Percentiles rank a stretch among this genome's conserved stretches.
Conservation (phyloP, 92 coral and sea anemone genomes). For the Zoanthus sociatus region DNA sequence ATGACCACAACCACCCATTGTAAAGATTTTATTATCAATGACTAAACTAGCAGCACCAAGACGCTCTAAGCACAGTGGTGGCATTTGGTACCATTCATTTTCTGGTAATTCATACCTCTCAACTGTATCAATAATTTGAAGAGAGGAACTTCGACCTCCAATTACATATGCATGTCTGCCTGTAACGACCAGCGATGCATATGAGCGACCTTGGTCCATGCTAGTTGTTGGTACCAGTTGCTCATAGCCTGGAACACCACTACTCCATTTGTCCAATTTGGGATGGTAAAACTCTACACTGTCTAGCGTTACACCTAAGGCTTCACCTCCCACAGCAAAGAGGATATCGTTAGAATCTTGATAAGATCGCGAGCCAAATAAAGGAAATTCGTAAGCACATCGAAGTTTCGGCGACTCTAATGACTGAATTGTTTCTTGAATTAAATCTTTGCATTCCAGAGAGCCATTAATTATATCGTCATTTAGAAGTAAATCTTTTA, state of each 20-base stretch:
- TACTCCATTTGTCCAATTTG: slow-evolving; percentile 51
- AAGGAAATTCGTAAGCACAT: slow-evolving; percentile 68
- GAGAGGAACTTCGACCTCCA: slow-evolving; percentile 75
- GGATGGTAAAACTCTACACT: slow-evolving; percentile 69
- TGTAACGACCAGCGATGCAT: slow-evolving; percentile 58
- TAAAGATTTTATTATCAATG: slow-evolving; percentile 60
- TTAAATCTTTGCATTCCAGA: slow-evolving; percentile 60
- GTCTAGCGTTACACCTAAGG: slow-evolving; percentile 70
- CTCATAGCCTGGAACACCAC: slow-evolving; percentile 52
- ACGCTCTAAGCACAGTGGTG: slow-evolving; percentile 66
- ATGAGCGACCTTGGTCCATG: slow-evolving; percentile 63
- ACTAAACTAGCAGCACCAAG: slow-evolving; percentile 74
- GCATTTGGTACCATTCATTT: slow-evolving; percentile 69
- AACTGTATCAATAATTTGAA: slow-evolving; percentile 68
- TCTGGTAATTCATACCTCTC: slow-evolving; percentile 85
- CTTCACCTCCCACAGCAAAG: slow-evolving; percentile 85
- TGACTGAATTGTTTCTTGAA: slow-evolving; percentile 69
- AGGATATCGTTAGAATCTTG: slow-evolving; percentile 63
- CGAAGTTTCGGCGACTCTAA: slow-evolving; percentile 59
- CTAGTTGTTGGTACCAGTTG: slow-evolving; percentile 37
- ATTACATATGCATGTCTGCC: slow-evolving; percentile 69
- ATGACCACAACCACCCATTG: slow-evolving; percentile 70
- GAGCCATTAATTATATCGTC: slow-evolving; percentile 56
- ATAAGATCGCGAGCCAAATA: slow-evolving; percentile 52
- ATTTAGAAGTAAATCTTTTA: slow-evolving; percentile 42